Evolutionary conservation across 2,888 invertebrate genomes (phyloP), one percentile per base, ranked within the genome.

Genomic region (Exocentrus adspersus): DNA sequence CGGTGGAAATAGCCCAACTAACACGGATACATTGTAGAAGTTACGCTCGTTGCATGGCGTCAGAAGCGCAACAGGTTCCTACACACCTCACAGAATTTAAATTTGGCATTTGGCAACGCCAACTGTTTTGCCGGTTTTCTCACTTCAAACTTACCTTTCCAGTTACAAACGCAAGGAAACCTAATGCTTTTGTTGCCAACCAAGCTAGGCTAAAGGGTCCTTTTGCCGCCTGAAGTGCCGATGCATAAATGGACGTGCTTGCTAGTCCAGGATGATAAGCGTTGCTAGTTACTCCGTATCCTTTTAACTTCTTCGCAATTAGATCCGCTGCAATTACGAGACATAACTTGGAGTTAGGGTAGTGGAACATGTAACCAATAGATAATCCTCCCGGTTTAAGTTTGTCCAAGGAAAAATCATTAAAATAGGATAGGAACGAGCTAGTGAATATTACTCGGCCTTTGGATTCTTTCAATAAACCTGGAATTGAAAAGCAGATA

Each of bases 201-300:
- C 30, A 30, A 7, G 2, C 9, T 4, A n/a, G 2, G 9, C 2
- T 30, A n/a, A 7, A 30, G 9, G 9, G 7, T 7, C 2, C 30
- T 7, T 30, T 30, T 30, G 7, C 9, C 2, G 9, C n/a, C n/a
- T n/a, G n/a, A n/a, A 30, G 10, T 30, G 9, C 7, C n/a, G 1
- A n/a, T 4, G 7, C 9, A 60, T n/a, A 70, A 66, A 14, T 17
- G 7, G n/a, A n/a, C 1, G 71, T 72, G 6, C 30, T 41, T 6
- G 64, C 68, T n/a, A 65, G 19, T 6, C 69, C 65, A 1, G 72
- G 72, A 58, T 72, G 67, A 10, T 48, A 53, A 19, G 63, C 54
- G 50, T 70, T 69, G 0, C 56, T 60, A 5, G 66, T 65, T 30
- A 72, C 63, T n/a, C 66, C 64, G 17, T 43, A 60, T 12, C 63